phyloP scores from a whole-genome alignment of 2,888 invertebrate species.

The Tineola bisselliella region DNA sequence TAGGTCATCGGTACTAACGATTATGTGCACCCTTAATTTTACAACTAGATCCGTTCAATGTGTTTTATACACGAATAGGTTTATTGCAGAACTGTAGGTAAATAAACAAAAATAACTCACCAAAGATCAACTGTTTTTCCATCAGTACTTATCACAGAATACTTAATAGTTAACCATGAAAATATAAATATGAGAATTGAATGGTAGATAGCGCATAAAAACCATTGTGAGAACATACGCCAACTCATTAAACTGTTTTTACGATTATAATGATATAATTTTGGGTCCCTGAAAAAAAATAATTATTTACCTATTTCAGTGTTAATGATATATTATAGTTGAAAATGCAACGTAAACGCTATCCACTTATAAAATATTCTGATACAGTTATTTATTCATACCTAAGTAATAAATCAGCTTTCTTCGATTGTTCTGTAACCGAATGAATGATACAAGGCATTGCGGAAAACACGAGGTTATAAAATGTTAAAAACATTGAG shows the following conservation, averaged over 20 bases:
- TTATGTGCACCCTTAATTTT: no score
- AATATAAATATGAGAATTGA: constrained; percentile 70
- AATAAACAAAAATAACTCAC: constrained; percentile 26
- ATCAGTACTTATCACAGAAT: constrained; percentile 57
- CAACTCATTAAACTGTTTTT: constrained; percentile 73
- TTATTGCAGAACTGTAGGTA: background rate
- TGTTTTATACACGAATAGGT: no score
- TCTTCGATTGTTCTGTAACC: constrained; percentile 77
- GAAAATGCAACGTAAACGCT: no score
- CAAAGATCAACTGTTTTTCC: constrained; percentile 65
- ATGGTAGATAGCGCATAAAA: constrained; percentile 70
- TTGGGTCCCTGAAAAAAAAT: constrained; percentile 67
- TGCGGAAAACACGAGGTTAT: constrained; percentile 80
- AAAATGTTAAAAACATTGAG: constrained; percentile 77
- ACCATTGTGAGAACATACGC: constrained; percentile 72
- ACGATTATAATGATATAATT: constrained; percentile 71
- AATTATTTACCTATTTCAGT: no score
- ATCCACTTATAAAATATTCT: no score
- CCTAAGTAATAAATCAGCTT: constrained; percentile 60
- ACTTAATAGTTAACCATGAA: constrained; percentile 45
- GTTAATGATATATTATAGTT: no score
- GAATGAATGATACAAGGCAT: constrained; percentile 78
- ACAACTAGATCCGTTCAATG: no score
- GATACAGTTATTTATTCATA: constrained; percentile 27
- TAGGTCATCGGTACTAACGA: no score